These are phyloP conservation scores for Drosophila nannoptera DNA, from an alignment of 1,140 invertebrate genomes.

Conservation along the genomic window DNA sequence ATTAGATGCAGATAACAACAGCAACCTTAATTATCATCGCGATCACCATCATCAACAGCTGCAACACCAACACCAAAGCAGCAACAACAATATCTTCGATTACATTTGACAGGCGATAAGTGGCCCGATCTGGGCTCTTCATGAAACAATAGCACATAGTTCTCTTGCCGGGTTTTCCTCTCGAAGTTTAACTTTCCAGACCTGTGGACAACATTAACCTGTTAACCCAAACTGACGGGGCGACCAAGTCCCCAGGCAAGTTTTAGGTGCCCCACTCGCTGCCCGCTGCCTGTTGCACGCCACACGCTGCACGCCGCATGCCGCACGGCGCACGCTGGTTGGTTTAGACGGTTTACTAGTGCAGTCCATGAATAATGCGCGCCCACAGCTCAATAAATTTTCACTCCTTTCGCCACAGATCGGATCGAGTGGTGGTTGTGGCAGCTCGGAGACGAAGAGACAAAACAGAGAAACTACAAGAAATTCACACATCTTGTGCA, in stretches of 20 bases:
- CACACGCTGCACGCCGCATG: background rate
- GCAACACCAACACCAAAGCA: background rate
- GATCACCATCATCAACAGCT: constrained; percentile 48
- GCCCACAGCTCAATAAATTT: constrained; percentile 79
- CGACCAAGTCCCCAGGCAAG: constrained; percentile 58
- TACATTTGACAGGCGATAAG: constrained; percentile 70
- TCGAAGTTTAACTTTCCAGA: constrained; percentile 15
- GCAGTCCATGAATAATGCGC: constrained; percentile 76
- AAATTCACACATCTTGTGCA: constrained; percentile 73
- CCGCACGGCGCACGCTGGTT: background rate
- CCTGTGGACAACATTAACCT: constrained; percentile 73
- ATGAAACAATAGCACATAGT: constrained; percentile 71
- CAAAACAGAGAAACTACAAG: constrained; percentile 13
- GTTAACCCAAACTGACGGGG: constrained; percentile 74
- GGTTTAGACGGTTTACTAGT: constrained; percentile 24
- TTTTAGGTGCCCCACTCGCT: too few relatives aligned
- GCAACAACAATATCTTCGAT: constrained; percentile 64
- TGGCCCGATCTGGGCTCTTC: constrained; percentile 54
- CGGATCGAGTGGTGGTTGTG: constrained; percentile 2
- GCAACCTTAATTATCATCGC: background rate
- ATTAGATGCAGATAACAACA: constrained; percentile 45
- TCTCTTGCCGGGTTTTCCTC: background rate
- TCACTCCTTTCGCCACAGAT: constrained; percentile 75
- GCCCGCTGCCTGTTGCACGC: too few relatives aligned
- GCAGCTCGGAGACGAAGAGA: constrained; percentile 9